These are phyloP conservation scores for Corythoichthys intestinalis DNA, from an alignment of 2,113 vertebrate species.

Conservation along the genomic window DNA sequence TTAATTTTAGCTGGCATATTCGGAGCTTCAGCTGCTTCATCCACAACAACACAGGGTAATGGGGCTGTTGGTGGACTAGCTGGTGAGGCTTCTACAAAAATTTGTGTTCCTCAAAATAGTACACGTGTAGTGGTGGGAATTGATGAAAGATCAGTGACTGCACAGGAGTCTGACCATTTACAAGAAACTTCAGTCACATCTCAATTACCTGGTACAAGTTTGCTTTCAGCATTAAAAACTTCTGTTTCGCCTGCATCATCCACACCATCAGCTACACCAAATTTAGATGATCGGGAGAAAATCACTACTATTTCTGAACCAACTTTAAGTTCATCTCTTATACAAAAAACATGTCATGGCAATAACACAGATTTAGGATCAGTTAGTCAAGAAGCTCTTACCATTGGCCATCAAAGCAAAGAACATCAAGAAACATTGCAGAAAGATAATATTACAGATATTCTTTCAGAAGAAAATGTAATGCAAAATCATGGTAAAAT, in stretches of 20 bases:
- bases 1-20: constrained; percentile 65
- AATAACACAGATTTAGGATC: constrained; percentile 7
- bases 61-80: constrained; percentile 43
- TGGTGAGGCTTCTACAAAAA: constrained; percentile 40
- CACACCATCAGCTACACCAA: constrained; percentile 52
- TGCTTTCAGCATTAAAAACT: constrained; percentile 44
- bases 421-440: constrained; percentile 18
- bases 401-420: constrained; percentile 13
- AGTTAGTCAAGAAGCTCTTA: background rate
- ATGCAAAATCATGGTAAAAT: constrained; percentile 18
- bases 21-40: constrained; percentile 38
- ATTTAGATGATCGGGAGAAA: constrained; percentile 50
- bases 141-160: constrained; percentile 46
- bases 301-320: constrained; percentile 3
- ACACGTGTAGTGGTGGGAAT: constrained; percentile 48
- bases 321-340: constrained; percentile 43
- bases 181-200: constrained; percentile 40
- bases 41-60: constrained; percentile 27
- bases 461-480: constrained; percentile 8
- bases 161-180: constrained; percentile 33
- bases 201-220: constrained; percentile 50
- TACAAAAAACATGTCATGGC: constrained; percentile 57
- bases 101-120: constrained; percentile 33
- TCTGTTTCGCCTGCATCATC: constrained; percentile 27
- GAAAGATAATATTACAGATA: constrained; percentile 11